Evolutionary conservation across 1,140 invertebrate genomes (phyloP).

Genomic region (Carcinoscorpius rotundicauda): DNA sequence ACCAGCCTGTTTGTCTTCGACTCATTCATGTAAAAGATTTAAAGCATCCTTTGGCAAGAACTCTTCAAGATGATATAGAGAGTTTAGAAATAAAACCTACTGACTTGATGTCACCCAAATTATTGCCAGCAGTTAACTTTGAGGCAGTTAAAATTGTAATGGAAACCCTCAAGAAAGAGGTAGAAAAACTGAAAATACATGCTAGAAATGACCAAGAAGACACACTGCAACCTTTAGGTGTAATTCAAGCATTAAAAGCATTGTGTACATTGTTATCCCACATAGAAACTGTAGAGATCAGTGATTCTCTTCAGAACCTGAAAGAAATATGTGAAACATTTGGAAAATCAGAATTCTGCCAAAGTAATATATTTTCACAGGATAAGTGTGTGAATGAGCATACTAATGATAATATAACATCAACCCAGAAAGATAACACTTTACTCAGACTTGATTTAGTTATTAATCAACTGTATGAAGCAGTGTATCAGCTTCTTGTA

Average conservation of each 20-base stretch:
- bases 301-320: too few relatives aligned
- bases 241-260: slow-evolving; percentile 81
- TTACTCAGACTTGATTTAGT: slow-evolving; percentile 7
- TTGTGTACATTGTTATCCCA: slow-evolving; percentile 75
- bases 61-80: slow-evolving; percentile 35
- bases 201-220: slow-evolving; percentile 20
- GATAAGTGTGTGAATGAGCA: too few relatives aligned
- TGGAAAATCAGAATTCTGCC: slow-evolving; percentile 6
- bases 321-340: slow-evolving; percentile 11
- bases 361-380: too few relatives aligned
- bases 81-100: background rate
- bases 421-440: too few relatives aligned
- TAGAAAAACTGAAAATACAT: slow-evolving; percentile 30
- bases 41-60: slow-evolving; percentile 50
- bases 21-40: slow-evolving; percentile 51
- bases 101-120: slow-evolving; percentile 10
- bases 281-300: slow-evolving; percentile 62
- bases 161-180: slow-evolving; percentile 34
- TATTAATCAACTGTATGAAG: slow-evolving; percentile 47
- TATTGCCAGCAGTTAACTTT: slow-evolving; percentile 16
- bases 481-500: slow-evolving; percentile 59
- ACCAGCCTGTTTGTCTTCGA: slow-evolving; percentile 73
- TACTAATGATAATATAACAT: too few relatives aligned
- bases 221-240: slow-evolving; percentile 40
- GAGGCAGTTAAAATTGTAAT: slow-evolving; percentile 30